Evolutionary conservation across 2,888 invertebrate species (phyloP), one percentile per base, ranked within the genome.

Genomic region (Watsonalla cultraria): DNA sequence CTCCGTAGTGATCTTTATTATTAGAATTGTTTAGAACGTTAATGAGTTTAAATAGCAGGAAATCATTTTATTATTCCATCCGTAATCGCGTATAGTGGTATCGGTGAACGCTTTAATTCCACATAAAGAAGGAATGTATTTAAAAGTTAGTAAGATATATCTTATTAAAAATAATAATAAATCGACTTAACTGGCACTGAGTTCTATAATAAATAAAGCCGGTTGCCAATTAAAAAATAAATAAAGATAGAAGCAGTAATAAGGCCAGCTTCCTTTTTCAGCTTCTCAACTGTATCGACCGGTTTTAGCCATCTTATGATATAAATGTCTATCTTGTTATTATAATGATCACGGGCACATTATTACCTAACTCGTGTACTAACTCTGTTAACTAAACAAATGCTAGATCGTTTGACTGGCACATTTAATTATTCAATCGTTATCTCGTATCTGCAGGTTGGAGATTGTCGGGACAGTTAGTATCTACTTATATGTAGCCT

Each of bases 311-410:
- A 49, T 37, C 49, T 35, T 37, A 49, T 37, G 9, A 49, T 11
- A 37, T 51, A 59, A 39, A 55, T 47, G 57, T 55, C 37, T 53
- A 46, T 54, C 49, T 58, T 47, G 51, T 54, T 58, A 65, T 56
- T 48, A 52, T 57, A 60, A 54, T 58, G 53, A 58, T 54, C 15
- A 49, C 37, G 15, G 14, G 14, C 15, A 49, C 37, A 11, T 49
- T 49, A 49, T 39, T 49, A 35, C 37, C 9, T 39, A 39, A 13
- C 39, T 0, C 24, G 24, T 24, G 24, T 24, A 24, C 24, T 24
- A 24, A 24, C 11, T 11, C 42, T 8, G 11, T 7, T 37, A 37
- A 42, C 42, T 42, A 11, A 8, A 42, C 42, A 42, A 11, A 37
- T 9, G 37, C 42, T 11, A 11, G 42, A 42, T 5, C 11, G 11